phyloP scores from a whole-genome alignment of 1,140 invertebrate species.

The Drosophila gunungcola region DNA sequence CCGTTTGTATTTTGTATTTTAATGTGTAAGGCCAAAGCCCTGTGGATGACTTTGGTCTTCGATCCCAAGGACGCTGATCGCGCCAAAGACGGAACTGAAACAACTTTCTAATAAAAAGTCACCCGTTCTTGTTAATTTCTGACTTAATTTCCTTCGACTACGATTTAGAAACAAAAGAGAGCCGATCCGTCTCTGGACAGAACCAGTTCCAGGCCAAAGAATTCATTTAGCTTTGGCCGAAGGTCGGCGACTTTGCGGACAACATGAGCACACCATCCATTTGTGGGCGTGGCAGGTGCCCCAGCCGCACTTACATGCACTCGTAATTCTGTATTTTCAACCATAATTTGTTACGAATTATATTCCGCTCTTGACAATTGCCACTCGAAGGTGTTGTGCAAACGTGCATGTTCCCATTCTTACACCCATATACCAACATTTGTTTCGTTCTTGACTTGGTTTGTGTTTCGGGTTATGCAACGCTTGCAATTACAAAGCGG shows the following conservation, averaged over 20 bases:
- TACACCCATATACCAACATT: slow-evolving; percentile 12
- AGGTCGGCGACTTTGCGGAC: slow-evolving; percentile 63
- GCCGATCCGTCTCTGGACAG: slow-evolving; percentile 40
- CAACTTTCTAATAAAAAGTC: slow-evolving; percentile 79
- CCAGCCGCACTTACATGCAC: slow-evolving; percentile 33
- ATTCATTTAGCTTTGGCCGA: slow-evolving; percentile 50
- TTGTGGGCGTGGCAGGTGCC: slow-evolving; percentile 43
- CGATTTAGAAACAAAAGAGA: slow-evolving; percentile 44
- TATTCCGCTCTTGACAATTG: slow-evolving; percentile 20
- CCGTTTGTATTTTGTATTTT: slow-evolving; percentile 1
- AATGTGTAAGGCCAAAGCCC: slow-evolving; percentile 63
- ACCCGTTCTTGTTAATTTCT: slow-evolving; percentile 59
- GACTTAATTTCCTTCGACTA: slow-evolving; percentile 72
- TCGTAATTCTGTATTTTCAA: slow-evolving; percentile 27
- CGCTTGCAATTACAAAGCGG: slow-evolving; percentile 65
- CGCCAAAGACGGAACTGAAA: slow-evolving; percentile 73
- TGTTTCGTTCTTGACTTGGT: slow-evolving; percentile 45
- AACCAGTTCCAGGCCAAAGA: slow-evolving; percentile 68
- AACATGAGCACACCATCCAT: slow-evolving; percentile 26
- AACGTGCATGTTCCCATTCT: slow-evolving; percentile 20
- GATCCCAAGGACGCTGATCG: slow-evolving; percentile 55
- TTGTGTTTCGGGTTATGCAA: slow-evolving; percentile 62
- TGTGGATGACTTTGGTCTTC: slow-evolving; percentile 20
- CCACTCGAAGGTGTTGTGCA: slow-evolving; percentile 50
- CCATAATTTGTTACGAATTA: slow-evolving; percentile 62